Conservation (phyloP, 92 coral and sea anemone genomes). For the Pocillopora meandrina region DNA sequence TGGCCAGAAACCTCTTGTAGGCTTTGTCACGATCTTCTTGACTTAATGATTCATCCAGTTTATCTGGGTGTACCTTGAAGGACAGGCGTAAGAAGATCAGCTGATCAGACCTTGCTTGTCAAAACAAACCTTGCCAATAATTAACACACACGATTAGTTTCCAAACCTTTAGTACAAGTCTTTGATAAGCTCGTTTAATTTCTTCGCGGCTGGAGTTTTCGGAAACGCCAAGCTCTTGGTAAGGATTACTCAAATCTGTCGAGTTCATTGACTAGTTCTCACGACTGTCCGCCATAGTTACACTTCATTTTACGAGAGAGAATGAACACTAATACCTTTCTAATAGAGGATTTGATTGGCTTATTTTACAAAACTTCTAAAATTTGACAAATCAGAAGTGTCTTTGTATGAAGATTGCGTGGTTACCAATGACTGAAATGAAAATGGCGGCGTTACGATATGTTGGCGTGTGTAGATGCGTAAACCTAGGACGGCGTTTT, state of each 20-base stretch:
- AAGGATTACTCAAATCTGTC: conserved; percentile 42
- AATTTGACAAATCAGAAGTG: conserved; percentile 42
- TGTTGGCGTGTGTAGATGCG: neutral
- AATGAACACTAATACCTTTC: conserved; percentile 10
- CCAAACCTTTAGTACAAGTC: conserved; percentile 69
- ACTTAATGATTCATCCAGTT: conserved; percentile 44
- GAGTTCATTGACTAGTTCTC: neutral
- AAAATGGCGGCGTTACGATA: conserved; percentile 22
- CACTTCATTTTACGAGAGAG: conserved; percentile 14
- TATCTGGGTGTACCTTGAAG: conserved; percentile 91
- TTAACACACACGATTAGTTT: neutral
- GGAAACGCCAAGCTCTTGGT: conserved; percentile 81
- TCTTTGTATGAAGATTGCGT: conserved; percentile 10
- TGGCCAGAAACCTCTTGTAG: conserved; percentile 48
- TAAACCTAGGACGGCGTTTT: neutral
- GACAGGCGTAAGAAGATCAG: too few relatives aligned
- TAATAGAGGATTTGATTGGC: conserved; percentile 48
- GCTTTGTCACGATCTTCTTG: conserved; percentile 59
- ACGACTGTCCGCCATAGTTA: conserved; percentile 56
- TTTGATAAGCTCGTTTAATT: conserved; percentile 83
- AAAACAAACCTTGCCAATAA: neutral
- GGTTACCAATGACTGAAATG: conserved; percentile 17
- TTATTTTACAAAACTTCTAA: neutral
- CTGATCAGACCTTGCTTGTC: too few relatives aligned
- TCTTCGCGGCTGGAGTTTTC: conserved; percentile 68